These are phyloP conservation scores for Popillia japonica DNA, from an alignment of 1,140 invertebrate genomes.

Conservation along the genomic window DNA sequence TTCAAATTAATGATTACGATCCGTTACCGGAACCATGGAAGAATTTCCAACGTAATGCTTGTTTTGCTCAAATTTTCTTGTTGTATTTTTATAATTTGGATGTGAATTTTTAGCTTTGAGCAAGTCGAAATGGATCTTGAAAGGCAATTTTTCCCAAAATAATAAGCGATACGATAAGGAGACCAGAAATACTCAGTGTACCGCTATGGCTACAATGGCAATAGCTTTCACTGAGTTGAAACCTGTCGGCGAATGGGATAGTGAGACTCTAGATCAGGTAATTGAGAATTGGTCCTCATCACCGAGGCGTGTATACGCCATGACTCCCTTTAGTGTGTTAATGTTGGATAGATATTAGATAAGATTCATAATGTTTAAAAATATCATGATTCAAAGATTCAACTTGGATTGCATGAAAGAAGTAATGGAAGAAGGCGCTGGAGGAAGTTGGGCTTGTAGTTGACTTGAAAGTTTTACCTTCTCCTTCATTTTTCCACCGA, in stretches of 20 bases:
- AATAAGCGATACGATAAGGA: constrained; percentile 61
- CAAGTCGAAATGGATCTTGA: constrained; percentile 60
- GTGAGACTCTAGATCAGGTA: constrained; percentile 56
- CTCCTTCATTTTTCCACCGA: too few species aligned
- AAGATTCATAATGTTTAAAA: too few species aligned
- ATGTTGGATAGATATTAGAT: too few species aligned
- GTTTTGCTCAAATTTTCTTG: not conserved
- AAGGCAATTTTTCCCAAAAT: constrained; percentile 62
- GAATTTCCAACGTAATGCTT: constrained; percentile 61
- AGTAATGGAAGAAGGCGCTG: too few species aligned
- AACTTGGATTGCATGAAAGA: too few species aligned
- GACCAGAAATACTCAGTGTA: constrained; percentile 63
- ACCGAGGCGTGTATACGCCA: too few species aligned
- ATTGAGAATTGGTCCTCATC: too few species aligned
- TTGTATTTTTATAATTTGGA: not conserved
- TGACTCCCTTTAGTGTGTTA: too few species aligned
- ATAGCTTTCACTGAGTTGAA: constrained; percentile 58
- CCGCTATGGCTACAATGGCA: constrained; percentile 62
- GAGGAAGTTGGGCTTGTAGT: too few species aligned
- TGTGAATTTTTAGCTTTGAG: not conserved
- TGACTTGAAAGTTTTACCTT: too few species aligned
- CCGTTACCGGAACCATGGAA: constrained; percentile 62
- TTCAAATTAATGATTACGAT: constrained; percentile 59
- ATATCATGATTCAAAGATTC: too few species aligned
- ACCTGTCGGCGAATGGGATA: constrained; percentile 59